Percentiles rank a stretch among this genome's conserved stretches.
Conservation (phyloP, 2,113 vertebrate species). For the Holacanthus passer region DNA sequence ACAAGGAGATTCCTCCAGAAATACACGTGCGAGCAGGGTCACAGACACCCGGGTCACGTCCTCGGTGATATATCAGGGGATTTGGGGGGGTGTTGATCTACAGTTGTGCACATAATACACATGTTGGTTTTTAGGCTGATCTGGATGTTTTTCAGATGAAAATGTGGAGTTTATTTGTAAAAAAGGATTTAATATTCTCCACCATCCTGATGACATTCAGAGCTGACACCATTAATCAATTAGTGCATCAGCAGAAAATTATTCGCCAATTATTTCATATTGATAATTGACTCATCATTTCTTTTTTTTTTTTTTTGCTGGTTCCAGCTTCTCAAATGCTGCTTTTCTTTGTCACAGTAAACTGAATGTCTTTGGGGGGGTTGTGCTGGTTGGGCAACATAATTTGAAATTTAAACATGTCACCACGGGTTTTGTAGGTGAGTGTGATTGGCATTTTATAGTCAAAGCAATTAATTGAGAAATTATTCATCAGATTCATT, state of each 20-base stretch:
- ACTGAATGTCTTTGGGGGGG: not conserved
- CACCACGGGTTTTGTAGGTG: not conserved
- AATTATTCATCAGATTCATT: not conserved
- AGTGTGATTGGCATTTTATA: not conserved
- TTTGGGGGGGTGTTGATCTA: not conserved
- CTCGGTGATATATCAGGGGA: slow-evolving; percentile 9
- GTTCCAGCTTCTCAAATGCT: not conserved
- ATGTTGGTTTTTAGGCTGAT: slow-evolving; percentile 3
- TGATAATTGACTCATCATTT: not conserved
- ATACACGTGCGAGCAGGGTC: slow-evolving; percentile 2
- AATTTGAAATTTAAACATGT: not conserved
- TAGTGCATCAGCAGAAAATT: not conserved
- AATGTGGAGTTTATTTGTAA: too few relatives aligned
- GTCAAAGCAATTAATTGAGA: not conserved
- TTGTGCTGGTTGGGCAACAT: not conserved
- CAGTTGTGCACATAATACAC: not conserved
- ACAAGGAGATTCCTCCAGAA: slow-evolving; percentile 16
- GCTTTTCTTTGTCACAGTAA: not conserved
- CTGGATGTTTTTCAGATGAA: not conserved
- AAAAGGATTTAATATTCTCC: too few relatives aligned
- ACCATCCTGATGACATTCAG: too few relatives aligned
- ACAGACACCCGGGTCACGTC: slow-evolving; percentile 7
- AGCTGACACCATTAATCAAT: not conserved
- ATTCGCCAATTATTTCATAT: not conserved
- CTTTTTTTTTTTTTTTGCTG: not conserved